A percentile compares a stretch with the other conserved stretches of the same genome.
phyloP scores from a whole-genome alignment of 2,888 invertebrate genomes.

The Ochropleura leucogaster region DNA sequence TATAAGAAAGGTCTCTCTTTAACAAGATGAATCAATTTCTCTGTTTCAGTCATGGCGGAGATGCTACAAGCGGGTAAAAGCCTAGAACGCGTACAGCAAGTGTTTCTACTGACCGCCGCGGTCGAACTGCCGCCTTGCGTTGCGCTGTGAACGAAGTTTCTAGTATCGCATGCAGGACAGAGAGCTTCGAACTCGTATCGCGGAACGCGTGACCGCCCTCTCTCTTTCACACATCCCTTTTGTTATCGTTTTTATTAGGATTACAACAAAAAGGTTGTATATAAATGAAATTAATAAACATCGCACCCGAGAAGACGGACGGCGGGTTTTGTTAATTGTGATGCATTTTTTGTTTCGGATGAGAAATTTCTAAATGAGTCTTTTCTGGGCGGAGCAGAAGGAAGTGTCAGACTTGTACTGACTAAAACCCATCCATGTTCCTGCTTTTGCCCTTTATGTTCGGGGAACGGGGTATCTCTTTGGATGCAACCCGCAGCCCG shows the following conservation, averaged over 20 bases:
- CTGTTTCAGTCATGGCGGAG: slow-evolving; percentile 35
- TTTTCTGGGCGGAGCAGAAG: no score
- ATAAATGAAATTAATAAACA: no score
- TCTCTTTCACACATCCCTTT: slow-evolving; percentile 37
- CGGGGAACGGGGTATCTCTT: no score
- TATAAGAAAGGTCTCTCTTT: slow-evolving; percentile 44
- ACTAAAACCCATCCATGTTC: no score
- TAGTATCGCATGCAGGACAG: slow-evolving; percentile 31
- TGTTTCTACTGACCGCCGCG: slow-evolving; percentile 57
- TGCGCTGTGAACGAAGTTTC: slow-evolving; percentile 27
- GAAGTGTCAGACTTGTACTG: no score
- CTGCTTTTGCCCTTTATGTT: no score
- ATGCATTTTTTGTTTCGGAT: no score
- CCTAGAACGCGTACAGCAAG: slow-evolving; percentile 42
- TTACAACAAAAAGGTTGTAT: background rate
- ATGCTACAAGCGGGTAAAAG: background rate
- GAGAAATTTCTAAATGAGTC: no score
- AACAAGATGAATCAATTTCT: slow-evolving; percentile 44
- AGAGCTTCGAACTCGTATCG: slow-evolving; percentile 49
- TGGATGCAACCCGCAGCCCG: no score
- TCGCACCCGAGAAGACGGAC: no score
- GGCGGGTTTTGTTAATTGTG: no score
- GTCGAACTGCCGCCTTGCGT: slow-evolving; percentile 35
- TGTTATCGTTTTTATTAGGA: slow-evolving; percentile 3
- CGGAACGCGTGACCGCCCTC: slow-evolving; percentile 49